Conservation (phyloP, 2,888 invertebrate species). For the Melangyna quadrimaculata region DNA sequence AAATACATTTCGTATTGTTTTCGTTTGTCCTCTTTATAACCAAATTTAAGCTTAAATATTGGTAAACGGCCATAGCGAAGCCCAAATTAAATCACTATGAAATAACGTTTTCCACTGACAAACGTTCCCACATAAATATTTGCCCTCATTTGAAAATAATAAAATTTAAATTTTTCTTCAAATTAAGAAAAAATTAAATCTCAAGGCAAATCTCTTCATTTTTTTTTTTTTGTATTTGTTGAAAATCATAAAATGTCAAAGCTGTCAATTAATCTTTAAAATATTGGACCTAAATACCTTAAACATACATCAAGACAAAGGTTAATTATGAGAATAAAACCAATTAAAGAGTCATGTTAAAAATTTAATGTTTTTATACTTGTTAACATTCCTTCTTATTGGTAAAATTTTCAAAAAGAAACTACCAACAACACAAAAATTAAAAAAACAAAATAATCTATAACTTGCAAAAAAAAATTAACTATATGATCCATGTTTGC, state of each 20-base stretch:
- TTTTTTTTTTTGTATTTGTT: neutral
- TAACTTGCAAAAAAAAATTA: neutral
- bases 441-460: too few species aligned
- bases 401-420: neutral
- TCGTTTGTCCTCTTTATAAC: too few species aligned
- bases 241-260: neutral
- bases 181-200: neutral
- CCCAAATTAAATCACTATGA: too few species aligned
- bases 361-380: slow-evolving; percentile 49
- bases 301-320: neutral
- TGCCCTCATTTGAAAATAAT: neutral
- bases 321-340: slow-evolving; percentile 35
- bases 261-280: neutral
- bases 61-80: too few species aligned
- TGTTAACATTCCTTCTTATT: slow-evolving; percentile 63
- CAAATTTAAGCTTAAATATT: too few species aligned
- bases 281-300: neutral
- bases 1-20: too few species aligned
- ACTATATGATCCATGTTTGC: slow-evolving; percentile 21
- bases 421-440: neutral
- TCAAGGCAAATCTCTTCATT: too few species aligned
- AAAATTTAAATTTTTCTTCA: neutral
- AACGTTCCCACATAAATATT: neutral
- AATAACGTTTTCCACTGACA: too few species aligned
- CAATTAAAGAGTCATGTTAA: slow-evolving; percentile 52